phyloP scores from a whole-genome alignment of 1,140 invertebrate genomes.

The Tribolium madens region DNA sequence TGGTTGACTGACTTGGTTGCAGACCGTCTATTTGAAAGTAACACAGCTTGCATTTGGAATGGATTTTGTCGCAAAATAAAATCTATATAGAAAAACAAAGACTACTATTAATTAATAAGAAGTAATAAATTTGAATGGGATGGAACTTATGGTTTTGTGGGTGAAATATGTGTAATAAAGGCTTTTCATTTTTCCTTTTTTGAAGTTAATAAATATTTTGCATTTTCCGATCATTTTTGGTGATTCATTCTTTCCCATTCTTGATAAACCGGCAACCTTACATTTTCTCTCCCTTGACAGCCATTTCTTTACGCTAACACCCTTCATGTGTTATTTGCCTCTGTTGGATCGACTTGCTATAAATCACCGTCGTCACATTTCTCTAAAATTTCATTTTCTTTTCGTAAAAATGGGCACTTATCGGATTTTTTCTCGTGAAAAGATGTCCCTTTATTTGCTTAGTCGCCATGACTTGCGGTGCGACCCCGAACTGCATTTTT shows the following conservation, averaged over 20 bases:
- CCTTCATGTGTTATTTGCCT: background rate
- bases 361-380: background rate
- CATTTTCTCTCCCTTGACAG: background rate
- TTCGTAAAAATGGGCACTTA: background rate
- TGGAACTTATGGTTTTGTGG: no score
- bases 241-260: background rate
- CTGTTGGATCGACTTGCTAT: background rate
- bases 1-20: background rate
- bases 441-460: background rate
- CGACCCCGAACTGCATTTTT: background rate
- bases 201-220: no score
- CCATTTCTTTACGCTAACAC: background rate
- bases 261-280: background rate
- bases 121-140: no score
- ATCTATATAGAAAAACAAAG: no score
- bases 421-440: background rate
- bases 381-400: background rate
- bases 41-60: background rate
- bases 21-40: background rate
- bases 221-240: background rate
- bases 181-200: no score
- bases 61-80: no score
- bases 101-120: no score
- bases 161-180: no score
- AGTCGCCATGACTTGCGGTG: background rate